phyloP scores from a whole-genome alignment of 1,140 invertebrate genomes.

The Lysiphlebus fabarum region DNA sequence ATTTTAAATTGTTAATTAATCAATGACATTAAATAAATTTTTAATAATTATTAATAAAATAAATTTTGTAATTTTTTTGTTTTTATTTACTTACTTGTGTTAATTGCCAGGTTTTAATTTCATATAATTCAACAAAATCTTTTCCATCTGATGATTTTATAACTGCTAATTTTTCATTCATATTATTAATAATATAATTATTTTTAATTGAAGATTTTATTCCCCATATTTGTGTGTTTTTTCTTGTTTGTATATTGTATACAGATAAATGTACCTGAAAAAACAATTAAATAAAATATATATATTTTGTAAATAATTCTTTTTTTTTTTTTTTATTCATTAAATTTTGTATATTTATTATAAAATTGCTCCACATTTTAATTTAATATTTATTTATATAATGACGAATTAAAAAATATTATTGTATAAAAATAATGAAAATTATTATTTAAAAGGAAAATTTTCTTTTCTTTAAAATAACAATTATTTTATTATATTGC shows the following conservation, averaged over 20 bases:
- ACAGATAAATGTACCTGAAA: constrained; percentile 47
- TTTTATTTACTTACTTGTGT: constrained; percentile 38
- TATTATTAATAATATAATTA: constrained; percentile 38
- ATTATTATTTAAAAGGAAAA: no score
- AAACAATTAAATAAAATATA: constrained; percentile 18
- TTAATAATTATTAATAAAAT: no score
- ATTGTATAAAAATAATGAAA: no score
- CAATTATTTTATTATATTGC: no score
- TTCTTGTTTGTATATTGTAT: constrained; percentile 40
- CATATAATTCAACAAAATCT: constrained; percentile 46
- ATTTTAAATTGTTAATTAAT: constrained; percentile 7
- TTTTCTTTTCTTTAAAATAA: no score
- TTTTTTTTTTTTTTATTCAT: background rate
- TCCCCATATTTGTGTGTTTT: constrained; percentile 41
- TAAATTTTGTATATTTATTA: no score
- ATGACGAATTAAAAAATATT: no score
- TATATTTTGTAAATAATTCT: constrained; percentile 13
- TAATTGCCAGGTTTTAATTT: constrained; percentile 45
- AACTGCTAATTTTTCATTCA: constrained; percentile 39
- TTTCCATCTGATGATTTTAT: constrained; percentile 37
- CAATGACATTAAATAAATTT: no score
- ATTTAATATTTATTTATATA: no score
- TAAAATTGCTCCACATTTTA: no score
- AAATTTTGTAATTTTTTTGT: no score
- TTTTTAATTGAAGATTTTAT: constrained; percentile 41